A percentile compares a stretch with the other conserved stretches of the same genome.
Conservation (phyloP, 2,797 vertebrate species). For the Tokudaia muenninki region DNA sequence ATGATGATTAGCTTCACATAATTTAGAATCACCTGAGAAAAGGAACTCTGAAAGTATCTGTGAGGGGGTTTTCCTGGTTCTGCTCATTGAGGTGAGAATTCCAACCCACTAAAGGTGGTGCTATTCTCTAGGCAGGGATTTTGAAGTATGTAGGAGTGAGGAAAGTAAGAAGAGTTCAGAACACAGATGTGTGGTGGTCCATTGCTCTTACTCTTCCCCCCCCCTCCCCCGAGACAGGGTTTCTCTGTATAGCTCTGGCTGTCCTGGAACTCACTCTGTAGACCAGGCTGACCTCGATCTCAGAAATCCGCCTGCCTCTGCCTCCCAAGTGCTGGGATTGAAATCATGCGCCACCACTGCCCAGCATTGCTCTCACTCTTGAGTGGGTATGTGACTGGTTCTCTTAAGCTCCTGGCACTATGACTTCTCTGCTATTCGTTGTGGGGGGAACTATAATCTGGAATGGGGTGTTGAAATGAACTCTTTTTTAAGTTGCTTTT, state of each 20-base stretch:
- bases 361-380: neutral
- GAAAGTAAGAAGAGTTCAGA: neutral
- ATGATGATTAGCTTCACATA: neutral
- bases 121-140: neutral
- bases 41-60: neutral
- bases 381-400: neutral
- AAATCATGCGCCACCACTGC: no score
- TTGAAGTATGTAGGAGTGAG: neutral
- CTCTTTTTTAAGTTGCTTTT: neutral
- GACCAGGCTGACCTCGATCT: no score
- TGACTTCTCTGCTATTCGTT: neutral
- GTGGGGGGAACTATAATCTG: neutral
- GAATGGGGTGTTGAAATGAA: neutral
- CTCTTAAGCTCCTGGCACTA: neutral
- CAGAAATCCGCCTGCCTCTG: no score
- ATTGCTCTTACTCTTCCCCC: neutral
- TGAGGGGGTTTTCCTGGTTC: neutral
- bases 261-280: no score
- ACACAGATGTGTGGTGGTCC: neutral
- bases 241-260: no score
- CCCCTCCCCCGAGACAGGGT: no score
- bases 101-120: neutral
- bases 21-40: neutral
- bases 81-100: neutral
- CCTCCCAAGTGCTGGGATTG: no score